Evolutionary conservation across 1,140 invertebrate species (phyloP), one percentile per base, ranked within the genome.

Genomic region (Papilio helenus): DNA sequence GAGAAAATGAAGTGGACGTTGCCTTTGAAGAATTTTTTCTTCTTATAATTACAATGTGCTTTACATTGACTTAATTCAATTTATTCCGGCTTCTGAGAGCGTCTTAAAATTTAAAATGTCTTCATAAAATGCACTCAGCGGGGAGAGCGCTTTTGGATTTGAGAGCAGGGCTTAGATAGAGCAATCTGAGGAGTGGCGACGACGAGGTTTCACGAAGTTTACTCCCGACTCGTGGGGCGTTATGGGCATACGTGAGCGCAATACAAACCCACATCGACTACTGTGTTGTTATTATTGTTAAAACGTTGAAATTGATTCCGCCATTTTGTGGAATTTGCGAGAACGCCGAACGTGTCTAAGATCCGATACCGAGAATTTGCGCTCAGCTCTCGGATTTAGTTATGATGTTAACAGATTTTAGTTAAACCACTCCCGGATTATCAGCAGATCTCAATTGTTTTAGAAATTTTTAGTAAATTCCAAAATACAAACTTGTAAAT

Each of bases 161-260:
- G 84, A 71, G 79, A 82, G 81, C 85, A 86, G 84, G 82, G 87
- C 83, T 82, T 84, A 84, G 85, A 86, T 84, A 83, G 86, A 85
- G 88, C 86, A 89, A 91, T 91, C 89, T 90, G 85, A 81, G 84
- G 85, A 86, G 86, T 85, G 84, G 80, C 78, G 85, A 85, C 84
- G 85, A 88, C 85, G 87, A 86, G 87, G 89, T 88, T 89, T 82
- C 84, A 84, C 83, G 81, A 87, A 90, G 86, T 87, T 89, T 87
- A 86, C 87, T 88, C 86, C 81, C 88, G 82, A 83, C 84, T 61
- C 76, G 76, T 44, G 55, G 84, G 81, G 80, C 85, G 86, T 91
- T 90, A 92, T 87, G 84, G 82, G 29, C 65, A 77, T 84, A 91
- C 91, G 92, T 93, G 91, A 87, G 86, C 86, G 82, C 76, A 86